Conservation (phyloP, 2,888 invertebrate species). For the Himalopsyche japonica region DNA sequence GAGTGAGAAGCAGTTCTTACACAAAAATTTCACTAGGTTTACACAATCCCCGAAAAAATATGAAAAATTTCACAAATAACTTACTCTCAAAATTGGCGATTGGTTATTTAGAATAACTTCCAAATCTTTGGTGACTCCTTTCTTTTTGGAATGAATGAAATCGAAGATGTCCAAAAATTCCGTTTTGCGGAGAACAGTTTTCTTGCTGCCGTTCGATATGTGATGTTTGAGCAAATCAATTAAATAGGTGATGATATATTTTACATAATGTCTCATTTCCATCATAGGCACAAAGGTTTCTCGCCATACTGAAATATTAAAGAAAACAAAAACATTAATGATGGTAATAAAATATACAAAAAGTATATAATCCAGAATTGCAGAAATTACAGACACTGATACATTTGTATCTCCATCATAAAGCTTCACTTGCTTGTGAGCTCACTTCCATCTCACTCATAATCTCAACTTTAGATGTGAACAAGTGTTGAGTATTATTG, state of each 20-base stretch:
- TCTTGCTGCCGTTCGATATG: conserved; percentile 46
- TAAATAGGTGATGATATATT: conserved; percentile 67
- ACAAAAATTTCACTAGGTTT: too few relatives aligned
- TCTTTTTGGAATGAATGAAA: conserved; percentile 61
- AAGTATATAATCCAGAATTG: too few relatives aligned
- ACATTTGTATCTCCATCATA: too few relatives aligned
- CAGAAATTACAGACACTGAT: too few relatives aligned
- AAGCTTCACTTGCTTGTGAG: too few relatives aligned
- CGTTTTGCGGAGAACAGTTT: conserved; percentile 54
- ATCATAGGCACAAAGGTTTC: conserved; percentile 74
- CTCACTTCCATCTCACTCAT: too few relatives aligned
- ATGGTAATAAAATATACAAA: too few relatives aligned
- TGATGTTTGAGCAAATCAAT: conserved; percentile 56
- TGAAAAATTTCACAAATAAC: conserved; percentile 35
- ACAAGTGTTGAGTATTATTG: too few relatives aligned
- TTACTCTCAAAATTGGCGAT: conserved; percentile 62
- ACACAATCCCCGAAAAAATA: too few relatives aligned
- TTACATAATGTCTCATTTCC: conserved; percentile 71
- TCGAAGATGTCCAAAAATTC: conserved; percentile 66
- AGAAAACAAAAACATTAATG: neutral
- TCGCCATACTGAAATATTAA: conserved; percentile 66
- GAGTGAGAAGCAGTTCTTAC: too few relatives aligned
- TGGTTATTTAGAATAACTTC: conserved; percentile 60
- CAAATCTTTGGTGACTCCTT: conserved; percentile 59
- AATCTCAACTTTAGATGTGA: too few relatives aligned